Conservation (phyloP, 2,113 vertebrate genomes). For the Oxyura jamaicensis region DNA sequence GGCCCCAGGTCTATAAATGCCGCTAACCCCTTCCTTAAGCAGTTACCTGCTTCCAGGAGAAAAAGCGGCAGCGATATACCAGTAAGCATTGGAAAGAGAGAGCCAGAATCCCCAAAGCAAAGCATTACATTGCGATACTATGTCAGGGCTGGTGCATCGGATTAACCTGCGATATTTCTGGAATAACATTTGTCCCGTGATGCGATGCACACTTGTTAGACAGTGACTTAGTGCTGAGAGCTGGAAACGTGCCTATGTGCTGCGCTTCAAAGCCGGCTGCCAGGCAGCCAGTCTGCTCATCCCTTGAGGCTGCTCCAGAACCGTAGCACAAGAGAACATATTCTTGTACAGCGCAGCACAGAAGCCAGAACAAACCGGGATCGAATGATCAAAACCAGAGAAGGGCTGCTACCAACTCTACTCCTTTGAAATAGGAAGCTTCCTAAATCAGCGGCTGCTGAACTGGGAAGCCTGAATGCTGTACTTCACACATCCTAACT, state of each 20-base stretch:
- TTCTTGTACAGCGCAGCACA: background rate
- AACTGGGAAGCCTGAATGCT: background rate
- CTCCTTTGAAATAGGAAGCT: background rate
- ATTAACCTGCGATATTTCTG: slow-evolving; percentile 47
- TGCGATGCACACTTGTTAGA: background rate
- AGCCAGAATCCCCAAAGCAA: background rate
- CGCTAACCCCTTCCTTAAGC: background rate
- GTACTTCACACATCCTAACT: background rate
- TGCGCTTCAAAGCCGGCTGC: background rate
- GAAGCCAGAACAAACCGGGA: background rate
- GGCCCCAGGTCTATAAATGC: background rate
- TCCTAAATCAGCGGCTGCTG: background rate
- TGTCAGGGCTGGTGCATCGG: background rate
- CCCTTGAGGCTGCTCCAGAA: background rate
- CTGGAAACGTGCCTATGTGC: background rate
- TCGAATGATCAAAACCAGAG: background rate
- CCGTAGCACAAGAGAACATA: background rate
- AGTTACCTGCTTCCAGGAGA: background rate
- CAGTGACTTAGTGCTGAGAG: background rate
- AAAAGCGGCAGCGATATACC: background rate
- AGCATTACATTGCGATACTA: background rate
- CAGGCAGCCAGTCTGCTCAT: background rate
- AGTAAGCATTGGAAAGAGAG: background rate
- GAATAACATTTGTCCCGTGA: slow-evolving; percentile 22
- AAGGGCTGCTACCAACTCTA: background rate